phyloP scores from a whole-genome alignment of 2,797 vertebrate genomes.

The Cryptoprocta ferox region DNA sequence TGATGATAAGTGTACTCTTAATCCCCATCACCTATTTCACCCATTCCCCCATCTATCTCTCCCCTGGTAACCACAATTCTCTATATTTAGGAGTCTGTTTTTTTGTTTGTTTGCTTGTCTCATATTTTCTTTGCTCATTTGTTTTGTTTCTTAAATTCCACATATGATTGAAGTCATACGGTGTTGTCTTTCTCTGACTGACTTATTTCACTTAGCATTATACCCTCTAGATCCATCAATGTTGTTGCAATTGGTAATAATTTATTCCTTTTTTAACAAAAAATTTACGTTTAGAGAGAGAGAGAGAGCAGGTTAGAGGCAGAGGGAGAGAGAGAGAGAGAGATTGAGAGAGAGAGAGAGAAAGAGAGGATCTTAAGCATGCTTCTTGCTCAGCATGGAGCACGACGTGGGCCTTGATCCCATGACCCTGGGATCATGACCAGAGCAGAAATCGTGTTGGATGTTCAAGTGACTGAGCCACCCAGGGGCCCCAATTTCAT shows the following conservation, averaged over 20 bases:
- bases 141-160: background rate
- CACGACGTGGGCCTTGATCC: background rate
- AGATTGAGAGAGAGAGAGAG: background rate
- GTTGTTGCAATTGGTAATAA: background rate
- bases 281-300: background rate
- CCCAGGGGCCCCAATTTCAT: background rate
- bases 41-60: background rate
- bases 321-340: background rate
- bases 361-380: background rate
- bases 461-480: background rate
- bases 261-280: background rate
- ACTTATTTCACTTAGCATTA: background rate
- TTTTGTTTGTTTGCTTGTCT: background rate
- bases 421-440: background rate
- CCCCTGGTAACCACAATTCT: background rate
- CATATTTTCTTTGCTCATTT: background rate
- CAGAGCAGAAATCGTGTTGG: background rate
- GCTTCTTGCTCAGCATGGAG: background rate
- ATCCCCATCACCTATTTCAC: background rate
- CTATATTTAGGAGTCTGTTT: background rate
- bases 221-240: background rate
- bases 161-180: background rate
- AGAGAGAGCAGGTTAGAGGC: background rate
- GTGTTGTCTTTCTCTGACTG: background rate
- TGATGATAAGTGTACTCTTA: background rate